Conservation (phyloP, 2,797 vertebrate species). For the Columba guinea region DNA sequence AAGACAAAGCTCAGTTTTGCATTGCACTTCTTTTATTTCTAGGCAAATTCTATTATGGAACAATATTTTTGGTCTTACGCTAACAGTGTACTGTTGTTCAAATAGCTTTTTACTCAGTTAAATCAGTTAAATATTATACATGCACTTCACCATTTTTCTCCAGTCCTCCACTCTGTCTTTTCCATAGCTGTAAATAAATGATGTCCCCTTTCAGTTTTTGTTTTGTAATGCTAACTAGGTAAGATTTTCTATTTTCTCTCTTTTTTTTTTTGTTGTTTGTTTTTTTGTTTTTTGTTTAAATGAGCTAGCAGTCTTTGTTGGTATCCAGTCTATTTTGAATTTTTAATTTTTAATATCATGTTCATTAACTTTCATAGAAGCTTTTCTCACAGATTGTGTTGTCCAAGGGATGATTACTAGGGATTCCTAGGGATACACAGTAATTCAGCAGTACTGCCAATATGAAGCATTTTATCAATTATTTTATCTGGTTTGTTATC, state of each 20-base stretch:
- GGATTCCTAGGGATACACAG: neutral
- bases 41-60: neutral
- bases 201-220: neutral
- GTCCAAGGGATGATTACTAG: neutral
- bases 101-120: neutral
- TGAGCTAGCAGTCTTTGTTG: accelerated
- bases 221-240: neutral
- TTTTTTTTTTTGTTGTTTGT: neutral
- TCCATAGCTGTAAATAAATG: neutral
- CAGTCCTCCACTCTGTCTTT: neutral
- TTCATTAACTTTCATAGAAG: neutral
- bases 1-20: neutral
- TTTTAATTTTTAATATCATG: neutral
- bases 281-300: neutral
- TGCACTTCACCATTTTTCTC: neutral
- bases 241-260: neutral
- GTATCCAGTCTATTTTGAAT: neutral
- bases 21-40: neutral
- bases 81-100: neutral
- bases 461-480: neutral
- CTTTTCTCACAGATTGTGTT: neutral
- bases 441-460: neutral
- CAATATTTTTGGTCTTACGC: neutral
- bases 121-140: neutral
- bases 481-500: neutral